Base-by-base conservation (phyloP, 1,140 invertebrate species). In the Ooceraea biroi region DNA sequence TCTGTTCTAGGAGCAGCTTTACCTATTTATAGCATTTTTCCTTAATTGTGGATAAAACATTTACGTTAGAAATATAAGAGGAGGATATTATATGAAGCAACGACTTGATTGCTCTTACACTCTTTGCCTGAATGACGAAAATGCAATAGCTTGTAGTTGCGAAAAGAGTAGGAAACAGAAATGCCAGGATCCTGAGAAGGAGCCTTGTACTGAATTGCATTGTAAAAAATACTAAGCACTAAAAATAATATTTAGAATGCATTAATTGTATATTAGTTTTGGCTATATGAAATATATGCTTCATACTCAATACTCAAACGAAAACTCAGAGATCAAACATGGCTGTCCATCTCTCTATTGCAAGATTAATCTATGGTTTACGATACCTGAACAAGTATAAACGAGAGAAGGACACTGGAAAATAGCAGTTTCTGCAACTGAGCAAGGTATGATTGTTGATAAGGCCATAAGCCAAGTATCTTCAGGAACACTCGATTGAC, bases 151-250 rank as follows among this genome's bases (percentile, higher is more conserved):
- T 61, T 1, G 36, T 12, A 25, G 57, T 72, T 0, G 17, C 22
- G 46, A 82, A 72, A 17, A 46, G 14, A 73, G 10, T 0, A 48
- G 57, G 57, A 14, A 63, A 36, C 2, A 12, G 27, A 1, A 44
- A 44, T 17, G 41, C 41, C 0, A 74, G 14, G 41, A 68, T n/a
- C 0, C 12, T 76, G 14, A 77, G 11, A n/a, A 78, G 27, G 14
- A 76, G n/a, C 0, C 65, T 4, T 3, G 1, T 22, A 65, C 36
- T 65, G 8, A 30, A 65, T 12, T 76, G 73, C 8, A 0, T 76
- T 65, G 44, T 76, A 76, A 52, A 7, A 25, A 77, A 77, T 41
- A 55, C 17, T n/a, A 77, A 14, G 5, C 68, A 69, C 73, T 76
- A 1, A 0, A 25, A 65, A 17, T 4, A 73, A 48, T 46, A 60